These are phyloP conservation scores for Idaea aversata DNA, from an alignment of 2,888 invertebrate species.

Conservation along the genomic window DNA sequence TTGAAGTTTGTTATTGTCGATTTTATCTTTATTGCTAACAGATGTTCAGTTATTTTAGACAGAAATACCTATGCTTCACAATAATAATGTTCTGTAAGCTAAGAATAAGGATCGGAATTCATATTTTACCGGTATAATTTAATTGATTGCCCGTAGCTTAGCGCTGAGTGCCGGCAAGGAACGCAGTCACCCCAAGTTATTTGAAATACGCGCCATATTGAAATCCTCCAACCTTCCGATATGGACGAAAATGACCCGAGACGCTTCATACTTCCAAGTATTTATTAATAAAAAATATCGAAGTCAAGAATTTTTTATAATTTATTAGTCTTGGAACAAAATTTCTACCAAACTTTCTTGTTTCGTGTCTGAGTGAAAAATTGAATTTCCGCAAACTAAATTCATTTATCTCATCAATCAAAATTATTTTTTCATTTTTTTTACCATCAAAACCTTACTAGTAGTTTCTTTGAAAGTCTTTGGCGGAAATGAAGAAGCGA, in stretches of 20 bases:
- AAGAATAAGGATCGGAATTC: constrained; percentile 23
- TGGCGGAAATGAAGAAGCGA: no score
- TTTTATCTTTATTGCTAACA: not conserved
- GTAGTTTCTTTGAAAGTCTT: not conserved
- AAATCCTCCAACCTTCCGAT: constrained; percentile 65
- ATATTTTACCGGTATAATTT: constrained; percentile 63
- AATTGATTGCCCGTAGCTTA: constrained; percentile 58
- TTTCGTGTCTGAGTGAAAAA: not conserved
- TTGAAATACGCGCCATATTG: constrained; percentile 74
- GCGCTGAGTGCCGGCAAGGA: constrained; percentile 41
- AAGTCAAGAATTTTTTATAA: not conserved
- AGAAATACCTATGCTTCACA: not conserved
- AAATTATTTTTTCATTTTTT: not conserved
- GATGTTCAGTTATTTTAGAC: not conserved
- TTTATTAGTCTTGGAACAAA: not conserved
- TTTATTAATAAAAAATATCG: constrained; percentile 12
- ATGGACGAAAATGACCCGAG: constrained; percentile 57
- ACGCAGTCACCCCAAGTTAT: constrained; percentile 59
- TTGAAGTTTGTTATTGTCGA: no score
- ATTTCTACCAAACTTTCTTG: not conserved
- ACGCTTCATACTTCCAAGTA: constrained; percentile 30
- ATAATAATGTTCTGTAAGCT: constrained; percentile 9
- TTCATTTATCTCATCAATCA: not conserved
- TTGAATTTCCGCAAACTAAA: not conserved
- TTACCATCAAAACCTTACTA: not conserved